Conservation (phyloP, 2,113 vertebrate species). For the Rhinolophus ferrumequinum region DNA sequence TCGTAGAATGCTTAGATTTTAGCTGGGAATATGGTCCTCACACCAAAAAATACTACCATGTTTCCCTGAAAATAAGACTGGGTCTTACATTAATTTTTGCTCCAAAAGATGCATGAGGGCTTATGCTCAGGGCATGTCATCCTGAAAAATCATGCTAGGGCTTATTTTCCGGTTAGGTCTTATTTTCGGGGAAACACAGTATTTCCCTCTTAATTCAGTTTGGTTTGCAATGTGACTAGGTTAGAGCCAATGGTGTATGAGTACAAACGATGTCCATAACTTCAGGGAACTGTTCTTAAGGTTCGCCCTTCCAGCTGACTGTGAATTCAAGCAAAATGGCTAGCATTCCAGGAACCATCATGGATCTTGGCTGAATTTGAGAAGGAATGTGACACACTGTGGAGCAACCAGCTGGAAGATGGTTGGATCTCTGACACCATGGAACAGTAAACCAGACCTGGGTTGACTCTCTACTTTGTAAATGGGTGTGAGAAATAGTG, state of each 20-base stretch:
- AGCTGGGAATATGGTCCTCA: background rate
- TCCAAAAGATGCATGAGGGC: no score
- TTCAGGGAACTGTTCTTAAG: background rate
- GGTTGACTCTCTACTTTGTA: background rate
- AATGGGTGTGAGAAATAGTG: background rate
- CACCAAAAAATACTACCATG: background rate
- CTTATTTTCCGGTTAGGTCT: no score
- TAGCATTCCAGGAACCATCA: background rate
- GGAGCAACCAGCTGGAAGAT: background rate
- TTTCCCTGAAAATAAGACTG: no score
- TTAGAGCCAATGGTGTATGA: background rate
- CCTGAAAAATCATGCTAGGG: no score
- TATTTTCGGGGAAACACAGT: no score
- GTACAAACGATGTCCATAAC: background rate
- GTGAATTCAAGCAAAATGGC: background rate
- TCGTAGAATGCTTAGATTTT: background rate
- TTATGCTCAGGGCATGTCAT: no score
- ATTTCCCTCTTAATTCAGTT: background rate
- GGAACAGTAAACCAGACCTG: background rate
- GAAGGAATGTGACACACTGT: background rate
- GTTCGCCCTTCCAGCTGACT: background rate
- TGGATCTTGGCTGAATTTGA: background rate
- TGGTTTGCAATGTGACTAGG: background rate
- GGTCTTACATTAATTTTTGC: no score
- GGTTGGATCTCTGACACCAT: background rate